A percentile compares a stretch with the other conserved stretches of the same genome.
phyloP scores from a whole-genome alignment of 2,113 vertebrate genomes.

The Amazona guildingii region DNA sequence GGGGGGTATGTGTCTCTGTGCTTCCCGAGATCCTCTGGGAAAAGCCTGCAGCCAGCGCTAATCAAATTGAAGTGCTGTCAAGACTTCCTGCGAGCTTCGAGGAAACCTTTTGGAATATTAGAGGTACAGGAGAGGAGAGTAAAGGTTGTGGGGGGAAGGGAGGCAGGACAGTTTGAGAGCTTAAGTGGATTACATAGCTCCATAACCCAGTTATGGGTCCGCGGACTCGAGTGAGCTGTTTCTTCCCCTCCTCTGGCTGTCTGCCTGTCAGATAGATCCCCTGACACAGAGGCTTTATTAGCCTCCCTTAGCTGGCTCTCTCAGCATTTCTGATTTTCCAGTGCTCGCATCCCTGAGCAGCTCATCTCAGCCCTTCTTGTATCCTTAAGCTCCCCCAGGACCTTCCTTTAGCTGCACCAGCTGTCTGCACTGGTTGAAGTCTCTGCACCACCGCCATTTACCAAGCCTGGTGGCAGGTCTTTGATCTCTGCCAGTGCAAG shows the following conservation, averaged over 20 bases:
- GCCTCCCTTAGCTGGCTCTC: conserved; percentile 33
- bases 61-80: conserved; percentile 54
- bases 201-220: conserved; percentile 62
- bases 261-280: conserved; percentile 61
- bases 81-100: conserved; percentile 58
- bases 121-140: conserved; percentile 42
- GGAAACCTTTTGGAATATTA: conserved; percentile 44
- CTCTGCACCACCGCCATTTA: not conserved
- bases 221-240: conserved; percentile 32
- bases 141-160: conserved; percentile 53
- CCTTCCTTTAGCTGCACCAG: conserved; percentile 2
- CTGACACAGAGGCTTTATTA: conserved; percentile 61
- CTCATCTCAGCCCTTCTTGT: not conserved
- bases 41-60: conserved; percentile 13
- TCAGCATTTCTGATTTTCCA: conserved; percentile 45
- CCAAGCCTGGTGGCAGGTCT: not conserved
- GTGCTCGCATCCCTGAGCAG: conserved; percentile 4
- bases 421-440: not conserved
- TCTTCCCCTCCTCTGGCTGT: conserved; percentile 52
- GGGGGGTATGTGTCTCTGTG: not conserved
- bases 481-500: not conserved
- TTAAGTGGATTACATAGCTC: conserved; percentile 73
- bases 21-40: conserved; percentile 45
- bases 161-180: conserved; percentile 50
- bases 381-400: not conserved